phyloP scores from a whole-genome alignment of 2,888 invertebrate genomes.

The Pheosia tremula region DNA sequence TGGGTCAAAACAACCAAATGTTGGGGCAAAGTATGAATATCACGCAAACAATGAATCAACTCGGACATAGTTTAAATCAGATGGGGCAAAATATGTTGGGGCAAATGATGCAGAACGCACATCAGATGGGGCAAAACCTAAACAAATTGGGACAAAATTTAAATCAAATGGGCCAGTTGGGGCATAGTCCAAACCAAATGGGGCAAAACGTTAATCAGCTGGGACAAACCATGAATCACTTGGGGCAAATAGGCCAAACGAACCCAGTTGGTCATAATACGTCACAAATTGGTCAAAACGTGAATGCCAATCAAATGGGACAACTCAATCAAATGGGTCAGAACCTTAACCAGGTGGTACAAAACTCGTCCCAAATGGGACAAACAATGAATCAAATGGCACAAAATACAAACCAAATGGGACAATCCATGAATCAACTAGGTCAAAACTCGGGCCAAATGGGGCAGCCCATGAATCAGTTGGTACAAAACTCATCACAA shows the following conservation, averaged over 20 bases:
- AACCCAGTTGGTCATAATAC: constrained; percentile 44
- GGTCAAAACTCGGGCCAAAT: constrained; percentile 40
- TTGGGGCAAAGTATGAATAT: constrained; percentile 21
- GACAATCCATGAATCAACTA: constrained; percentile 27
- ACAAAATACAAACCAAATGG: constrained; percentile 18
- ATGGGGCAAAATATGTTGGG: constrained; percentile 28
- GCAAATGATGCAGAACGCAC: constrained; percentile 45
- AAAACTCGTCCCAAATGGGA: constrained; percentile 16
- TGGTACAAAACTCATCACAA: constrained; percentile 60
- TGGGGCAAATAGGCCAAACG: constrained; percentile 51
- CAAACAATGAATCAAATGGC: constrained; percentile 44
- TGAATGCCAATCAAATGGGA: constrained; percentile 13
- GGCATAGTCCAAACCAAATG: constrained; percentile 56
- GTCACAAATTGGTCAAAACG: constrained; percentile 49
- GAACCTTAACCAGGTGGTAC: constrained; percentile 48
- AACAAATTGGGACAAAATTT: constrained; percentile 48
- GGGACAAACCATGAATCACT: constrained; percentile 42
- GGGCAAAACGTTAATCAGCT: constrained; percentile 40
- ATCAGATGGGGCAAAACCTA: constrained; percentile 48
- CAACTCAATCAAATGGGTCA: constrained; percentile 40
- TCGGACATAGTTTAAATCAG: constrained; percentile 36
- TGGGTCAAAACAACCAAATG: constrained; percentile 50
- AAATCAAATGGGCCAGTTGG: constrained; percentile 49
- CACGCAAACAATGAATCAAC: constrained; percentile 27
- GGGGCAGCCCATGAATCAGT: constrained; percentile 51